phyloP scores from a whole-genome alignment of 2,113 vertebrate species.

The Tachycineta bicolor region DNA sequence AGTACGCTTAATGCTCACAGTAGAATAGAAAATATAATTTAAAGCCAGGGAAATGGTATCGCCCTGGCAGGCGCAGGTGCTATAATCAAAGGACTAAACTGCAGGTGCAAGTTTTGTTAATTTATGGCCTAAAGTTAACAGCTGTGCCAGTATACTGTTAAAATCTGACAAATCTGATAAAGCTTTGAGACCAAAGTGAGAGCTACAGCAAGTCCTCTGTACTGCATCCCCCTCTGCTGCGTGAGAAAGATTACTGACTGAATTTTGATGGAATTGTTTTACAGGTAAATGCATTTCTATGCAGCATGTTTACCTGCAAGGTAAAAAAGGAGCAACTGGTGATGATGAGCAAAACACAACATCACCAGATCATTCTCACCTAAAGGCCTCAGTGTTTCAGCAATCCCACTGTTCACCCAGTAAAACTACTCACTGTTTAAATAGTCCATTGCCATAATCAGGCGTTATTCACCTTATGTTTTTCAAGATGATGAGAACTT shows the following conservation, averaged over 20 bases:
- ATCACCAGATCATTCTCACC: background rate
- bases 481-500: background rate
- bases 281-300: background rate
- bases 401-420: background rate
- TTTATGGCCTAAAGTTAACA: background rate
- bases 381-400: background rate
- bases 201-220: background rate
- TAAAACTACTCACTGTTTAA: background rate
- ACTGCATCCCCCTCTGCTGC: background rate
- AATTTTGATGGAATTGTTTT: background rate
- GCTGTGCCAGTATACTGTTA: background rate
- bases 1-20: background rate
- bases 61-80: background rate
- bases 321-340: background rate
- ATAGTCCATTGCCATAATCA: background rate
- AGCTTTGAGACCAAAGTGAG: background rate
- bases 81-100: background rate
- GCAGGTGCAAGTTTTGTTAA: background rate
- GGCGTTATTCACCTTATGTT: background rate
- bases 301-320: background rate
- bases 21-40: conserved; percentile 32
- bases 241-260: background rate
- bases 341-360: background rate
- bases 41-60: background rate
- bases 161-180: background rate